Conservation (phyloP, 2,113 vertebrate genomes). For the Eulacestoma nigropectus region DNA sequence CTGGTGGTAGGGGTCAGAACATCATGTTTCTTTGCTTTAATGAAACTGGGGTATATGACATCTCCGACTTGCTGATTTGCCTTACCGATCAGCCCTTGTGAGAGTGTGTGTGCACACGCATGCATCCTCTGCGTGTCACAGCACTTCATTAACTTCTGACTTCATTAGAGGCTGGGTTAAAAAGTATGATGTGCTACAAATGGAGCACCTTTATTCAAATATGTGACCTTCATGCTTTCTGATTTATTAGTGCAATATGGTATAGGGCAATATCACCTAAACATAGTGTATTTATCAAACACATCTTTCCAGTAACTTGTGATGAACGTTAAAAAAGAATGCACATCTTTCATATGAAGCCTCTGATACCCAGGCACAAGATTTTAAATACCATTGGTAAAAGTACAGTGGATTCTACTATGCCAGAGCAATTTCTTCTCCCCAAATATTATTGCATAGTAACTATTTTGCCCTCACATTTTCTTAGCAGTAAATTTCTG, state of each 20-base stretch:
- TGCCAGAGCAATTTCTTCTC: not conserved
- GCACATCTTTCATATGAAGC: not conserved
- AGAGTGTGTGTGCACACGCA: accelerated
- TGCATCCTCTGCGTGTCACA: not conserved
- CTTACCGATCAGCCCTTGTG: not conserved
- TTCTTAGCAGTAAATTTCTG: not conserved
- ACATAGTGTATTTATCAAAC: not conserved
- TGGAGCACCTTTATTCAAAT: not conserved
- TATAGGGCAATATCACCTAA: not conserved
- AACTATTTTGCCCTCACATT: not conserved
- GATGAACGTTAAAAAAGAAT: not conserved
- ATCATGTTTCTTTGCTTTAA: not conserved
- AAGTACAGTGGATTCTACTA: not conserved
- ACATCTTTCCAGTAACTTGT: not conserved
- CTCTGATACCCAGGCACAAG: not conserved
- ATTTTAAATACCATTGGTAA: not conserved
- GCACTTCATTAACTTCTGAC: slow-evolving; percentile 41
- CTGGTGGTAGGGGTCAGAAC: not conserved
- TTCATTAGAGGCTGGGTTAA: slow-evolving; percentile 3
- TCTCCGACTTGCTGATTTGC: not conserved
- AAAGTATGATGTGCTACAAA: not conserved
- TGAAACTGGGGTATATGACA: not conserved
- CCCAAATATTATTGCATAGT: not conserved
- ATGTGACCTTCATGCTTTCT: slow-evolving; percentile 9
- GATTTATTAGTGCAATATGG: slow-evolving; percentile 36